Evolutionary conservation across 1,140 invertebrate species (phyloP).

Genomic region (Venturia canescens): DNA sequence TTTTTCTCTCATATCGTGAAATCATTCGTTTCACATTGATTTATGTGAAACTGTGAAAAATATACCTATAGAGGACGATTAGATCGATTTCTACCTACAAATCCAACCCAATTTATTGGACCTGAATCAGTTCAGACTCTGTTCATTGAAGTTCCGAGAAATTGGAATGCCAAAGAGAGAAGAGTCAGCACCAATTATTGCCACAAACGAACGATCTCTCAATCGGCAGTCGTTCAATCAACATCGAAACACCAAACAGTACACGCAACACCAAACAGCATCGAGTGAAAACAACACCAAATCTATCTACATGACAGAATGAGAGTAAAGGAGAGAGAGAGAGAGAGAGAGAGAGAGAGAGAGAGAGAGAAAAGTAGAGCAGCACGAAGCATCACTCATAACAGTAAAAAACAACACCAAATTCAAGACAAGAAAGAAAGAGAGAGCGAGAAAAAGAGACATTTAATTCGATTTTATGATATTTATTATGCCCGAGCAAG

Average conservation of each 20-base stretch:
- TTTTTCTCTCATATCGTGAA: no score
- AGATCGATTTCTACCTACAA: background rate
- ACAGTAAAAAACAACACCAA: no score
- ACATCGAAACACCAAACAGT: conserved; percentile 74
- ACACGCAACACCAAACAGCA: conserved; percentile 69
- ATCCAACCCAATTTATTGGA: background rate
- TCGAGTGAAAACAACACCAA: conserved; percentile 62
- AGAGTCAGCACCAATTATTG: conserved; percentile 63
- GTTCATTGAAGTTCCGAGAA: background rate
- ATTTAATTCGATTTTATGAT: no score
- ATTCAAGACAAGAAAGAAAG: no score
- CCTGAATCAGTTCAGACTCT: background rate
- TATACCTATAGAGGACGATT: background rate
- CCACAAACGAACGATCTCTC: conserved; percentile 72
- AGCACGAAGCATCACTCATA: background rate
- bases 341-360: conserved; percentile 72
- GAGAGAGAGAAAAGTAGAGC: conserved; percentile 61
- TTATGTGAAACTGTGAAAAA: no score
- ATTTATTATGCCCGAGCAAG: no score
- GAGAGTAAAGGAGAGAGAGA: conserved; percentile 50
- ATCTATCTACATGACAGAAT: conserved; percentile 44
- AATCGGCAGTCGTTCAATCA: conserved; percentile 76
- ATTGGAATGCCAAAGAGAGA: background rate
- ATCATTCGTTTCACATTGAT: no score
- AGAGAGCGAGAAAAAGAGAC: no score